phyloP scores from a whole-genome alignment of 2,888 invertebrate species.

The Pollenia labialis region DNA sequence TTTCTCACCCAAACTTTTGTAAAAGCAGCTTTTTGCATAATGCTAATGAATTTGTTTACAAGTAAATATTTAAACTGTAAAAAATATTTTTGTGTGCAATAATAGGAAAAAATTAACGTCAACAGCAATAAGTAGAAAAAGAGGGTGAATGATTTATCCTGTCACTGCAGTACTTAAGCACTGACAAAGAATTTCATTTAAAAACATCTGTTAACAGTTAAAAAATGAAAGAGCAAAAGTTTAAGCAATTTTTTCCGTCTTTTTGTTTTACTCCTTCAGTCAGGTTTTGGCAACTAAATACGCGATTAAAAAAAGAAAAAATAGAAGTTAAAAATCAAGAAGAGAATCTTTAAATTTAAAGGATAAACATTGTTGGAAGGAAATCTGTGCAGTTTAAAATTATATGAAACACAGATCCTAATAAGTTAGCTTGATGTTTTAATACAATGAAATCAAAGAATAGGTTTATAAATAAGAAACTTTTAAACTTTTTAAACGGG shows the following conservation, averaged over 20 bases:
- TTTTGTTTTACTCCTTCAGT: background rate
- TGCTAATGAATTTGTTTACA: slow-evolving; percentile 60
- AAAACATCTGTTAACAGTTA: slow-evolving; percentile 48
- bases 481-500: too few relatives aligned
- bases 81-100: slow-evolving; percentile 3
- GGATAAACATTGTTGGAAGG: too few relatives aligned
- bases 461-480: too few relatives aligned
- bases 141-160: slow-evolving; percentile 42
- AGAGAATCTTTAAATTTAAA: too few relatives aligned
- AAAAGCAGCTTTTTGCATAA: slow-evolving; percentile 42
- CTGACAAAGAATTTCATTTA: slow-evolving; percentile 22
- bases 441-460: too few relatives aligned
- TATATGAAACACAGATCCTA: too few relatives aligned
- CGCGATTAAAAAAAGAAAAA: background rate
- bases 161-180: slow-evolving; percentile 51
- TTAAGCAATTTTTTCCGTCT: slow-evolving; percentile 1
- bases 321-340: too few relatives aligned
- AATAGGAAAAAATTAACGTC: background rate
- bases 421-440: too few relatives aligned
- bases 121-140: background rate
- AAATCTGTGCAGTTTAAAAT: too few relatives aligned
- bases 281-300: background rate
- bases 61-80: slow-evolving; percentile 39
- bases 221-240: slow-evolving; percentile 30
- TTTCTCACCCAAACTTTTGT: background rate